Percentiles rank a stretch among this genome's conserved stretches.
Conservation (phyloP, 2,113 vertebrate genomes). For the Urocitellus parryii region DNA sequence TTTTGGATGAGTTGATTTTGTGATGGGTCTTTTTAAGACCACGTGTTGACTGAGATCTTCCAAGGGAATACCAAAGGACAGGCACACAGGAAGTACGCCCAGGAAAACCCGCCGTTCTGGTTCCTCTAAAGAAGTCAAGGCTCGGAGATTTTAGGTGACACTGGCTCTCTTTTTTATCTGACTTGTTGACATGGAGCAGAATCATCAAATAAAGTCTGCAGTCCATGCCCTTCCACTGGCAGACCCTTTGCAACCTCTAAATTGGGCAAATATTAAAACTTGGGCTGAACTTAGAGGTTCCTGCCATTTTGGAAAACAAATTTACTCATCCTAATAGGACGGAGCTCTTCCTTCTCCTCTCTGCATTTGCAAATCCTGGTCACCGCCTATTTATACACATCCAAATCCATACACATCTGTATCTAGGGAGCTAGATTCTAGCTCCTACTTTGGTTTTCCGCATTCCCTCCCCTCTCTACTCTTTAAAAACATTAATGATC, state of each 20-base stretch:
- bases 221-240: fast-evolving
- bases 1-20: conserved; percentile 42
- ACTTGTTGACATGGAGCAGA: background rate
- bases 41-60: background rate
- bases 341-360: background rate
- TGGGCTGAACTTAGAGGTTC: background rate
- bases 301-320: conserved; percentile 47
- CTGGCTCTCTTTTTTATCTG: background rate
- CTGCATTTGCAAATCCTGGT: background rate
- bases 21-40: conserved; percentile 5
- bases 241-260: background rate
- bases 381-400: background rate
- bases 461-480: background rate
- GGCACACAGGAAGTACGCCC: fast-evolving
- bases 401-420: background rate
- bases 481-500: background rate
- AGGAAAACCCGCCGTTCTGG: background rate
- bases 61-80: background rate
- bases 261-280: background rate
- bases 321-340: conserved; percentile 16
- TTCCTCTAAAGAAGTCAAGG: background rate
- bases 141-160: background rate
- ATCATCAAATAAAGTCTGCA: background rate
- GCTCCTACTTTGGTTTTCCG: background rate
- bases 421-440: background rate